Evolutionary conservation across 2,888 invertebrate species (phyloP), one percentile per base, ranked within the genome.

Genomic region (Pristionchus fissidentatus): DNA sequence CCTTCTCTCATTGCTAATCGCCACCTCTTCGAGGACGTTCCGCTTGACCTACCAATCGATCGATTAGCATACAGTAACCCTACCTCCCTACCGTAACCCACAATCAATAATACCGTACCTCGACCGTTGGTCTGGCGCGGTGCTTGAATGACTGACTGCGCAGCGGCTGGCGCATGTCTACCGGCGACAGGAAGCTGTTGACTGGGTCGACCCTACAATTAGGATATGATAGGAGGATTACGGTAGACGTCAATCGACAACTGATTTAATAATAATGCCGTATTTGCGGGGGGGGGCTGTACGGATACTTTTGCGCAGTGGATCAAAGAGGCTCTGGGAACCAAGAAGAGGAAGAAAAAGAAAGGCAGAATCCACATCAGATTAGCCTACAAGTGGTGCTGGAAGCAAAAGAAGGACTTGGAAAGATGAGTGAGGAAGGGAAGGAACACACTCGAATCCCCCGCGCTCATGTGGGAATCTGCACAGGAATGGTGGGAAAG

Each of bases 121-220:
- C 90, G 13, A 90, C 85, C 38, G 84, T 84, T 0, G 90, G 90
- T 82, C 88, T 85, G 22, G 89, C 84, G 5, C 91, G 88, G 84
- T 91, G 91, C 83, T 91, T 91, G 85, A 91, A 91, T 43, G 89
- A 89, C 84, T 91, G 91, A 57, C 89, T 90, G 57, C 91, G 85
- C 32, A 89, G 84, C 22, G 89, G 87, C 41, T 87, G 87, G 49
- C 85, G 80, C 88, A 88, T 88, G 32, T 85, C 83, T 77, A 60
- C 32, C 15, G 78, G 78, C 46, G 73, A 84, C 70, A 83, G 83
- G 10, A 83, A 57, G 10, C 46, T 26, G 79, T 55, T 57, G n/a
- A 32, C 79, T 29, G 15, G n/a, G 35, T 46, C 46, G 79, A 57
- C 29, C 3, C 57, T 19, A 19, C 26, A n/a, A 62, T 29, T 15